Evolutionary conservation across 2,797 vertebrate species (phyloP).

Genomic region (Leptoclinus maculatus): DNA sequence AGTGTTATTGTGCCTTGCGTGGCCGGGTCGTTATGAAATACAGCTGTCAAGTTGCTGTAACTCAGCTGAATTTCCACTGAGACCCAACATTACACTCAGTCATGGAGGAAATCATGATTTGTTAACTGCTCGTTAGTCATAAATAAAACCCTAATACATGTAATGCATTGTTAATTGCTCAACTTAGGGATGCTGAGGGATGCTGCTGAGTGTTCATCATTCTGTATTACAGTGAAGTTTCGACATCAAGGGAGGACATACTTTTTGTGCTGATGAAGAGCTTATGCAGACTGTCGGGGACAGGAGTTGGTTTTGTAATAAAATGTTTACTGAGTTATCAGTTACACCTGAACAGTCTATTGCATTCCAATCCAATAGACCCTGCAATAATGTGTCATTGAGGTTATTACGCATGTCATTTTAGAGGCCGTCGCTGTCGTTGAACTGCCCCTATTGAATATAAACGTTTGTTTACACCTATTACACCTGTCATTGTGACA

Average conservation of each 20-base stretch:
- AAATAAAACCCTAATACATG: constrained; percentile 74
- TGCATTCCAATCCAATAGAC: constrained; percentile 1
- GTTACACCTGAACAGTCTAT: constrained; percentile 1
- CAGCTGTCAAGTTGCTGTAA: constrained; percentile 76
- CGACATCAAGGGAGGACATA: constrained; percentile 23
- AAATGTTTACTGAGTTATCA: constrained; percentile 21
- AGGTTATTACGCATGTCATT: background rate
- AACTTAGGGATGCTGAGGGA: constrained; percentile 53
- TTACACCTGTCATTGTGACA: background rate
- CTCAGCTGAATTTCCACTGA: constrained; percentile 71
- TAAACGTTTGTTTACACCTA: background rate
- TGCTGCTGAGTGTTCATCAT: constrained; percentile 54
- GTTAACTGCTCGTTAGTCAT: constrained; percentile 78
- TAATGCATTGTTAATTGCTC: constrained; percentile 77
- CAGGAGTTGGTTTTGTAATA: constrained; percentile 5
- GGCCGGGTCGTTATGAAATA: constrained; percentile 73
- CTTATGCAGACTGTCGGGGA: constrained; percentile 16
- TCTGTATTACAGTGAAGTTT: constrained; percentile 52
- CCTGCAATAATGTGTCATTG: constrained; percentile 8
- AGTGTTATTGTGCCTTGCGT: constrained; percentile 70
- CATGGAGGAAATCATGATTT: constrained; percentile 75
- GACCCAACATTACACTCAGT: constrained; percentile 66
- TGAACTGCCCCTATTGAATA: background rate
- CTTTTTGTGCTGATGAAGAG: constrained; percentile 27
- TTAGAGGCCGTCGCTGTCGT: background rate